Evolutionary conservation across 2,888 invertebrate genomes (phyloP).

Genomic region (Chrysolina oricalcia): DNA sequence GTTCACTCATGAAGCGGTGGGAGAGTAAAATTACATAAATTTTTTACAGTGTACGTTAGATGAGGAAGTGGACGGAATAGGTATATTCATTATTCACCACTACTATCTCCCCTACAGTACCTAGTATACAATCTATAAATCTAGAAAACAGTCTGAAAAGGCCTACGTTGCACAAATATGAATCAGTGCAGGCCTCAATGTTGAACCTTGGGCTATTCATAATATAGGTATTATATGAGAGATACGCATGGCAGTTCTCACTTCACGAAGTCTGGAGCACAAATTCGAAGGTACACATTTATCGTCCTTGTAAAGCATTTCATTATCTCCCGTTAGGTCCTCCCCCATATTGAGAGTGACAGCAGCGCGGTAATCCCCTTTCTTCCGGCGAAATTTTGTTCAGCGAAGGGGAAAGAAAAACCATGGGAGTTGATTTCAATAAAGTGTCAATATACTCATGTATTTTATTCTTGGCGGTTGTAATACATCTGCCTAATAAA

Average conservation of each 20-base stretch:
- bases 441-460: conserved; percentile 30
- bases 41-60: too few species aligned
- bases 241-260: not conserved
- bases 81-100: too few species aligned
- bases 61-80: too few species aligned
- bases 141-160: too few species aligned
- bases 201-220: too few species aligned
- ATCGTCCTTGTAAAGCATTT: conserved; percentile 30
- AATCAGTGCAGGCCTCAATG: too few species aligned
- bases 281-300: conserved; percentile 27
- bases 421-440: conserved; percentile 34
- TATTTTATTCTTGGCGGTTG: conserved; percentile 25
- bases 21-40: too few species aligned
- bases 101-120: too few species aligned
- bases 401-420: conserved; percentile 21
- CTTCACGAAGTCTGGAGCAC: not conserved
- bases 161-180: too few species aligned
- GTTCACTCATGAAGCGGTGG: too few species aligned
- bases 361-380: conserved; percentile 23
- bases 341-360: conserved; percentile 33
- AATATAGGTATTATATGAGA: too few species aligned
- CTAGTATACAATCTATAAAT: too few species aligned
- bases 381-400: not conserved
- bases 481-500: conserved; percentile 34
- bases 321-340: conserved; percentile 18